A percentile compares a stretch with the other conserved stretches of the same genome.
Conservation (phyloP, 2,888 invertebrate genomes). For the Lasioglossum marginatum region DNA sequence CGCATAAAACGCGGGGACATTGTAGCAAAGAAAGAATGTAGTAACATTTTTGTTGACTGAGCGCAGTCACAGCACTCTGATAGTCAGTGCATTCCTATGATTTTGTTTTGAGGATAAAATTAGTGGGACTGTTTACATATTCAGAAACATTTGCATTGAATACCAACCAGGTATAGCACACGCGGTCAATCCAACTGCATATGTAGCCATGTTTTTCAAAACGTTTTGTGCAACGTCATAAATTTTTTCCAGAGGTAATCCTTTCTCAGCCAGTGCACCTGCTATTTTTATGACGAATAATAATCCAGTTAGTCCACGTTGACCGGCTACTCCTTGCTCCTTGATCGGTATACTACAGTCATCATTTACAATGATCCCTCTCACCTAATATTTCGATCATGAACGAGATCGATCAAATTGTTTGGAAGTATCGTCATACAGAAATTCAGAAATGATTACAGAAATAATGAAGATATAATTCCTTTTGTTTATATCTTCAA, state of each 20-base stretch:
- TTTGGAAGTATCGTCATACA: not conserved
- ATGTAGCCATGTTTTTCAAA: constrained; percentile 87
- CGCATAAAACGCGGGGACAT: not conserved
- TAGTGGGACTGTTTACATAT: not conserved
- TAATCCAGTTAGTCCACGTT: constrained; percentile 84
- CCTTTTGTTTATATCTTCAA: not conserved
- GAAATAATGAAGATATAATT: not conserved
- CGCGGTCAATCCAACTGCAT: constrained; percentile 89
- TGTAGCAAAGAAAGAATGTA: no score
- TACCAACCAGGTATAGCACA: constrained; percentile 88
- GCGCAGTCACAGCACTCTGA: no score
- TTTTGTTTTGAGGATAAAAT: not conserved
- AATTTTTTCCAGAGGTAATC: constrained; percentile 85
- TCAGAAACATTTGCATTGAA: not conserved
- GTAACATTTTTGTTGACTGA: no score
- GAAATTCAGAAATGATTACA: not conserved
- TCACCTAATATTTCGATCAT: constrained; percentile 67
- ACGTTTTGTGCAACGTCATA: constrained; percentile 81
- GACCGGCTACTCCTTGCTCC: constrained; percentile 83
- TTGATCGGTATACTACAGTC: constrained; percentile 81
- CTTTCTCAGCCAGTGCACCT: constrained; percentile 84
- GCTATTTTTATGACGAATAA: constrained; percentile 80
- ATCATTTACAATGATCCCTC: constrained; percentile 80
- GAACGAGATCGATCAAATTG: not conserved
- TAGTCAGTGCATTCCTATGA: no score